Base-by-base conservation (phyloP, 2,113 vertebrate species). In the Rhabdornis inornatus region DNA sequence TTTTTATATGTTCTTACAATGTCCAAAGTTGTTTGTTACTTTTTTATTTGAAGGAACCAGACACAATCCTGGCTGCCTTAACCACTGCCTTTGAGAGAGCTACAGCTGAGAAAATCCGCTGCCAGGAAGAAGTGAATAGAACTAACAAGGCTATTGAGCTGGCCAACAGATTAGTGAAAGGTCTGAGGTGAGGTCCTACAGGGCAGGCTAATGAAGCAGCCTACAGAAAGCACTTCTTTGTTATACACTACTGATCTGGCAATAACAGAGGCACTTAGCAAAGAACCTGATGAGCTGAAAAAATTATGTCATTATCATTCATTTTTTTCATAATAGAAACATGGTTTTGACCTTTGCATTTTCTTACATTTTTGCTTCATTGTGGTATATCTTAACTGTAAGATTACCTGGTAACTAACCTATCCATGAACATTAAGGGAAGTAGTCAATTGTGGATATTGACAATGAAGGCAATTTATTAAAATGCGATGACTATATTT, bases 131-230 rank as follows among this genome's bases (percentile, higher is more conserved):
- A 97, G 99, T 99, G 97, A 99, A 99, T 98, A 98, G 97, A 98
- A 99, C 99, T 97, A 99, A 99, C 98, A 99, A 98, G 97, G 99
- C 99, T 95, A 99, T 99, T 97, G 98, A 99, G 97, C 98, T 99
- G 92, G 99, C 99, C 98, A 99, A 99, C 98, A 99, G 99, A 96
- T 99, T 99, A 98, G 99, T 98, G 92, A 99, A 99, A 98, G 99
- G 99, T 97, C 98, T 99, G 92, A 99, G 99, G 99, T 99, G 97
- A 97, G 98, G 97, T 97, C 98, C 97, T 97, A 98, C 97, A 97
- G 98, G 97, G 98, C 97, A 97, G 97, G 83, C 97, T 98, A 98
- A 98, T 98, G 98, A 98, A 98, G 98, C 98, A 97, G 96, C 95
- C 97, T 97, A 96, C 95, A 95, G 98, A 98, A 98, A 98, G 98